Evolutionary conservation across 2,113 vertebrate genomes (phyloP).

Genomic region (Xenopus tropicalis): UCB_Xtro_10.0 CM004449.2:45461001-45461500

Average conservation of each 20-base stretch:
- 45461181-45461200: constrained; percentile 31
- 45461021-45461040: constrained; percentile 1
- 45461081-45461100: constrained; percentile 33
- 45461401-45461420: no score
- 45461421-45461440: no score
- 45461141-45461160: constrained; percentile 36
- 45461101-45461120: constrained; percentile 33
- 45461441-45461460: no score
- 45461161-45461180: constrained; percentile 41
- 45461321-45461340: no score
- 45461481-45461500: no score
- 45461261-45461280: background rate
- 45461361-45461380: no score
- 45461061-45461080: constrained; percentile 38
- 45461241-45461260: constrained; percentile 16
- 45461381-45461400: no score
- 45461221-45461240: constrained; percentile 8
- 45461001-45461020: background rate
- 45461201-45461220: constrained; percentile 10
- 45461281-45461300: background rate
- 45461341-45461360: no score
- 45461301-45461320: no score
- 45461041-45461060: constrained; percentile 1
- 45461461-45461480: no score
- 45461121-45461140: constrained; percentile 34